Evolutionary conservation across 2,888 invertebrate species (phyloP).

Genomic region (Carcina quercana): DNA sequence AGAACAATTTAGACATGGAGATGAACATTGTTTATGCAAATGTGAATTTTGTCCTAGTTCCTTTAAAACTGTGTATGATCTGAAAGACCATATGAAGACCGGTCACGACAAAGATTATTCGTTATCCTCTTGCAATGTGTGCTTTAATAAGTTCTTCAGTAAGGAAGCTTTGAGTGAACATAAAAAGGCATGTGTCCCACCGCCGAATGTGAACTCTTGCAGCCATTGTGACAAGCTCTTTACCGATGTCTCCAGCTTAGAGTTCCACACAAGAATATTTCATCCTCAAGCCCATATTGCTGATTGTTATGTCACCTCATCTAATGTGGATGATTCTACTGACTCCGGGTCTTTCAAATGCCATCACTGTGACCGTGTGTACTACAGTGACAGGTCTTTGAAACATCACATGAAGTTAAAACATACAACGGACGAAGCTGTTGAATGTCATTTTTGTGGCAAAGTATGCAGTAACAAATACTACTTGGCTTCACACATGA

Average conservation of each 20-base stretch:
- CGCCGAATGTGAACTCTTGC: conserved; percentile 40
- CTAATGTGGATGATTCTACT: conserved; percentile 27
- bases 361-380: conserved; percentile 38
- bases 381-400: conserved; percentile 49
- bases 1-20: conserved; percentile 11
- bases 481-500: conserved; percentile 50
- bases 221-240: conserved; percentile 52
- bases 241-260: conserved; percentile 47
- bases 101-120: conserved; percentile 43
- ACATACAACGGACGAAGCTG: conserved; percentile 41
- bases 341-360: conserved; percentile 35
- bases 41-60: conserved; percentile 42
- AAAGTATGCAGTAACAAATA: conserved; percentile 55
- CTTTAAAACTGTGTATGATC: conserved; percentile 36
- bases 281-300: conserved; percentile 52
- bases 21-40: conserved; percentile 22
- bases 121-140: conserved; percentile 49
- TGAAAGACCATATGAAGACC: conserved; percentile 46
- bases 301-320: conserved; percentile 39
- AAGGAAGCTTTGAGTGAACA: conserved; percentile 40
- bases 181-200: conserved; percentile 42
- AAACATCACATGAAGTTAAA: conserved; percentile 56
- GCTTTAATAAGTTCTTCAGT: conserved; percentile 48
- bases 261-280: conserved; percentile 50
- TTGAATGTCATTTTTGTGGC: conserved; percentile 42